Conservation (phyloP, 2,888 invertebrate species). For the Anticlea derivata region DNA sequence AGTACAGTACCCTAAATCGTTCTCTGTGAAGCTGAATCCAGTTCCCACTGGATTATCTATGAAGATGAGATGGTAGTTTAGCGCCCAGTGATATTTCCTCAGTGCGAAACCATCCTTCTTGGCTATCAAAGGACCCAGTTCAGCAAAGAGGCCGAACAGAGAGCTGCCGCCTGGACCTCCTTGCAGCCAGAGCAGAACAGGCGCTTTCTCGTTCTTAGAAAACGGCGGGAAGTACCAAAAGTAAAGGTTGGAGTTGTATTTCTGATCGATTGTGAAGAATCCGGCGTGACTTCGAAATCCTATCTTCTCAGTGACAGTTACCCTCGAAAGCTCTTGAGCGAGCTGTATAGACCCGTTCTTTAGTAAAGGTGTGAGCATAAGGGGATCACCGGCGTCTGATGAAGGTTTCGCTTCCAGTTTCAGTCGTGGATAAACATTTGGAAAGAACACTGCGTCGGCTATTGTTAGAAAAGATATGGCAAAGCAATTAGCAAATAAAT, state of each 20-base stretch:
- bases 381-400: conserved; percentile 63
- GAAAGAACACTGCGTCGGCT: conserved; percentile 10
- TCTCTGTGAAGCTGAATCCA: conserved; percentile 86
- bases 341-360: conserved; percentile 73
- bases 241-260: conserved; percentile 83
- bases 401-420: conserved; percentile 47
- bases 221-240: conserved; percentile 87
- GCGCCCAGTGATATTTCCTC: conserved; percentile 83
- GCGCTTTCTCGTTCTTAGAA: conserved; percentile 62
- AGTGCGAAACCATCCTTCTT: conserved; percentile 58
- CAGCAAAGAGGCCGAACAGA: conserved; percentile 81
- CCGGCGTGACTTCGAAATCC: conserved; percentile 83
- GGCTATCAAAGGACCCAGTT: conserved; percentile 84
- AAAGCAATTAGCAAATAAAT: not conserved
- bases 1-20: conserved; percentile 78
- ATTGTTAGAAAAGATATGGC: not conserved
- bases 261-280: conserved; percentile 85
- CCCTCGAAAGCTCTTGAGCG: conserved; percentile 70
- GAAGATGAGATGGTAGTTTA: conserved; percentile 83
- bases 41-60: conserved; percentile 87
- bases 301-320: conserved; percentile 58
- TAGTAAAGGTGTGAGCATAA: conserved; percentile 84
- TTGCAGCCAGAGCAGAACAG: conserved; percentile 83
- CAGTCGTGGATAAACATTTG: conserved; percentile 62
- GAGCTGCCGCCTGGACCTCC: conserved; percentile 84